Evolutionary conservation across 2,797 vertebrate species (phyloP).

Genomic region (Phrynocephalus guinanensis): DNA sequence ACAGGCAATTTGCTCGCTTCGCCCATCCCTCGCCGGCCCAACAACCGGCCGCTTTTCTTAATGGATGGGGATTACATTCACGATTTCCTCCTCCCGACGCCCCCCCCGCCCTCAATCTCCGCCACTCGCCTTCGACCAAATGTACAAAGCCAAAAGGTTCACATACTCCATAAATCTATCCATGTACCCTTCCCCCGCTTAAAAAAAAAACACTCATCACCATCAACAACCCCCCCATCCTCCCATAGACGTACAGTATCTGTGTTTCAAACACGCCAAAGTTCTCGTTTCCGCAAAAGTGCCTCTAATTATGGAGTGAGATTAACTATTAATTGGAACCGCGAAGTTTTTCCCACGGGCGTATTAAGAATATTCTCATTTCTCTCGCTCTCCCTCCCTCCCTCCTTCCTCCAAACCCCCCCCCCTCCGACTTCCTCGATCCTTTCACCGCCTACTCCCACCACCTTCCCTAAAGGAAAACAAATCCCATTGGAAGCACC

Average conservation of each 20-base stretch:
- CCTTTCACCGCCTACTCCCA: background rate
- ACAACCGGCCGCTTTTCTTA: constrained; percentile 60
- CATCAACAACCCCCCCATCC: no score
- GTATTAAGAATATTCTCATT: constrained; percentile 35
- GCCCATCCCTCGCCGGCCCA: constrained; percentile 55
- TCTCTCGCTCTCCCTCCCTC: background rate
- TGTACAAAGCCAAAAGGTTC: constrained; percentile 72
- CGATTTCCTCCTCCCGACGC: constrained; percentile 18
- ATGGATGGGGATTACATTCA: constrained; percentile 63
- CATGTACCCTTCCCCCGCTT: constrained; percentile 32
- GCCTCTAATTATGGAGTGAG: constrained; percentile 44
- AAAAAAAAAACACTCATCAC: background rate
- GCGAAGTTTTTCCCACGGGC: constrained; percentile 51
- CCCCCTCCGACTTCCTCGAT: background rate
- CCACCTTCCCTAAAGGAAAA: background rate
- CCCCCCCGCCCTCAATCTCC: background rate
- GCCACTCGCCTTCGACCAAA: constrained; percentile 61
- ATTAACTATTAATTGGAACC: constrained; percentile 42
- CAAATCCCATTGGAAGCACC: background rate
- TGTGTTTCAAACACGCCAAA: constrained; percentile 60
- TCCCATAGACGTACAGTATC: no score
- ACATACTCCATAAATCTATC: constrained; percentile 37
- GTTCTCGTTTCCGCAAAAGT: constrained; percentile 67
- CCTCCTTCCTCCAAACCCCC: no score
- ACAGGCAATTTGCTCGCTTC: constrained; percentile 73